Percentiles rank a stretch among this genome's conserved stretches.
Evolutionary conservation across 2,888 invertebrate species (phyloP).

Genomic region (Cephus sareptanus): DNA sequence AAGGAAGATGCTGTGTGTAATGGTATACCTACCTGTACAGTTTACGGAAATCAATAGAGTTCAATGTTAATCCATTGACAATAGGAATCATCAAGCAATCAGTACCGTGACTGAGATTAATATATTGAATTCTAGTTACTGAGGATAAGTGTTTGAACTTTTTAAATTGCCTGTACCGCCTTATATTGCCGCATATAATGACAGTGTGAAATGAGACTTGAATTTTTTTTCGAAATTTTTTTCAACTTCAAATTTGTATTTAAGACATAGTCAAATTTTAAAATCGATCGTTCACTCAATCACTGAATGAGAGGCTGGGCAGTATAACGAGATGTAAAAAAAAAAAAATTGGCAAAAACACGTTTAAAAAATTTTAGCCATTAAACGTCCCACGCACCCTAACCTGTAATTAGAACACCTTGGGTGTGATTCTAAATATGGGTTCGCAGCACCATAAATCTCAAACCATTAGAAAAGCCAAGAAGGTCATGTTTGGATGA

Average conservation of each 20-base stretch:
- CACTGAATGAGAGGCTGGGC: not conserved
- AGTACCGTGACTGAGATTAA: not conserved
- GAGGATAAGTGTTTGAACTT: not conserved
- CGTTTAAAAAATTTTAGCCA: not conserved
- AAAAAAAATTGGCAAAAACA: conserved; percentile 18
- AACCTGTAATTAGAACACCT: conserved; percentile 62
- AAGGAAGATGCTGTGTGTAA: not conserved
- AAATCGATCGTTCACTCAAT: not conserved
- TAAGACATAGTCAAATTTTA: not conserved
- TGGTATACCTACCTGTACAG: not conserved
- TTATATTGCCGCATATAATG: not conserved
- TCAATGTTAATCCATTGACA: not conserved
- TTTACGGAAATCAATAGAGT: not conserved
- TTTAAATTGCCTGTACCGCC: not conserved
- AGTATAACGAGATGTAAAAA: not conserved
- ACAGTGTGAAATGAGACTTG: not conserved
- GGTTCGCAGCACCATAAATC: conserved; percentile 47
- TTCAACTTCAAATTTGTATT: not conserved
- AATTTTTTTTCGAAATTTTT: not conserved
- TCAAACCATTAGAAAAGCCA: conserved; percentile 29
- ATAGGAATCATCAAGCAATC: not conserved
- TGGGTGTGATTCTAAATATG: conserved; percentile 58
- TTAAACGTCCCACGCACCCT: conserved; percentile 7
- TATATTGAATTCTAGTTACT: not conserved
- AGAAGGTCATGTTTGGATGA: conserved; percentile 46